phyloP scores from a whole-genome alignment of 2,113 vertebrate genomes.

The Apus apus region DNA sequence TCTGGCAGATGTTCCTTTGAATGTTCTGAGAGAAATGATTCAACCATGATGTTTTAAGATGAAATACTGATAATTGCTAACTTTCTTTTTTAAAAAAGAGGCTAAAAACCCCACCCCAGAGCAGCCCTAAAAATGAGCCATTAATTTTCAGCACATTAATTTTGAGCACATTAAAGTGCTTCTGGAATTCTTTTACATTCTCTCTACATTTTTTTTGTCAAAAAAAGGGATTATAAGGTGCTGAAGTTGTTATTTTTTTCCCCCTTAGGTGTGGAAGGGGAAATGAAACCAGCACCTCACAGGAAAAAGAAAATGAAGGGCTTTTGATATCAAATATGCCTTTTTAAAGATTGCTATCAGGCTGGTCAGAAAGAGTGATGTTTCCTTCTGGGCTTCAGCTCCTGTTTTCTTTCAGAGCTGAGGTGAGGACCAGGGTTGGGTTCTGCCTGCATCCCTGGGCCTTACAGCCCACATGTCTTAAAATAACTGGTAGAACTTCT shows the following conservation, averaged over 20 bases:
- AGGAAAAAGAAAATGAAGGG: not conserved
- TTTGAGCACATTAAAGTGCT: not conserved
- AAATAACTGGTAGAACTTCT: slow-evolving; percentile 60
- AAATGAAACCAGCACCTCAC: slow-evolving; percentile 37
- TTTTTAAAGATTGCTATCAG: slow-evolving; percentile 10
- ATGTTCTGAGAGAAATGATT: not conserved
- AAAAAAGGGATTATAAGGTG: not conserved
- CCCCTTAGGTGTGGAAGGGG: not conserved
- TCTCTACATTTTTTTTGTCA: not conserved
- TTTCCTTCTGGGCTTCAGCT: slow-evolving; percentile 12
- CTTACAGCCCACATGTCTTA: slow-evolving; percentile 39
- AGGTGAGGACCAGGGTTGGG: not conserved
- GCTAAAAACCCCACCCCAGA: not conserved
- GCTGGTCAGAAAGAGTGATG: slow-evolving; percentile 15
- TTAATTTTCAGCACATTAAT: not conserved
- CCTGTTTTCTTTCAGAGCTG: slow-evolving; percentile 30
- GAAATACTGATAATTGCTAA: not conserved
- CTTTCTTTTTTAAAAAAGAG: not conserved
- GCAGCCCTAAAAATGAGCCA: not conserved
- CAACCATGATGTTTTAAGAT: not conserved
- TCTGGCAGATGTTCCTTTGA: not conserved
- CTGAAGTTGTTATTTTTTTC: not conserved
- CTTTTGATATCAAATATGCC: not conserved
- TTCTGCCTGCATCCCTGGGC: slow-evolving; percentile 12
- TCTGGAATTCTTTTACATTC: not conserved